Base-by-base conservation (phyloP, 2,888 invertebrate species). In the Trimorus sp. region DNA sequence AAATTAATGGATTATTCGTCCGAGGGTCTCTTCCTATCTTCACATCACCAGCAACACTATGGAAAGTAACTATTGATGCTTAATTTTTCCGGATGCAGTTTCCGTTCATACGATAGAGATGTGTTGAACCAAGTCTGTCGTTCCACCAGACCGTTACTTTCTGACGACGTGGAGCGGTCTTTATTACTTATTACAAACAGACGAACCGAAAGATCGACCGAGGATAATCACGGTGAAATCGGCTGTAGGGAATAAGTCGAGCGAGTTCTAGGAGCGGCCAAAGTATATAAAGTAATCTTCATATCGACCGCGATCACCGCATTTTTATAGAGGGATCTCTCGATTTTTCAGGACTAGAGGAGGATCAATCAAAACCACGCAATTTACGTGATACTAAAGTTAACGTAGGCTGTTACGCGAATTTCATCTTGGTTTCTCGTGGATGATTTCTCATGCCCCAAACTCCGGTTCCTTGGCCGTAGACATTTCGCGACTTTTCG, bases 191-290 rank as follows among this genome's bases (percentile, higher is more conserved):
- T 26, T 59, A 76, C 16, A 70, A 60, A 40, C 26, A 26, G 26
- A 26, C 26, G 70, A 53, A 76, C 51, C 51, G 60, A 62, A 71
- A 14, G 71, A 71, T 81, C 62, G 77, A 70, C 69, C 62, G 70
- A 77, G 83, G 65, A 56, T 62, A 77, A 54, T 73, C 59, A 79
- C 59, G 81, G 74, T 58, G 75, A 38, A 75, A 79, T 77, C 83
- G 71, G 79, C 82, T 71, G 69, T 54, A 79, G 82, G 74, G 73
- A 84, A 84, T 84, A 83, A 88, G 75, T 80, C 79, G 84, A 87
- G 79, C 83, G 79, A 82, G 87, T 86, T 88, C 88, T 89, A 90
- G 89, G 86, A 90, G 89, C 87, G 89, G 90, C 90, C 90, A 90
- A 90, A 90, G 84, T 87, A 86, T 62, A 56, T 76, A 86, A 80